Evolutionary conservation across 1,140 invertebrate genomes (phyloP), one percentile per base, ranked within the genome.

Genomic region (Dendroctonus ponderosae): DNA sequence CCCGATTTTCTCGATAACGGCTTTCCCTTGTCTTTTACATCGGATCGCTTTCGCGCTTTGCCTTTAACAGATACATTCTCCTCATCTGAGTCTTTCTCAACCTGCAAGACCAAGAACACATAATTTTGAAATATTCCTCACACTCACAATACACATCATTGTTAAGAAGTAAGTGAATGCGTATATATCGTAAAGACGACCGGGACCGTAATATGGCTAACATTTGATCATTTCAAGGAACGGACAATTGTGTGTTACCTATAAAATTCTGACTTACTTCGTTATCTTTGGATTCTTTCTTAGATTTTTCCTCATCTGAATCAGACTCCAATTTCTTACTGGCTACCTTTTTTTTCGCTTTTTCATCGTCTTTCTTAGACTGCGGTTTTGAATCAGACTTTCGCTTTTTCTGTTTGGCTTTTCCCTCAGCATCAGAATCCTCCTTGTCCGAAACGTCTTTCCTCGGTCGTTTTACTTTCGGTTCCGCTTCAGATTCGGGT

Each of bases 1-100:
- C 95, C 95, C 42, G 82, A 69, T 84, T 86, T 42, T 56, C 79
- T 81, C 61, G 0, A 50, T 43, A 54, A 70, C n/a, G 43, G 50
- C 48, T 71, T 68, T 52, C 63, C 39, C 38, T 67, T 74, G 39
- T 68, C 66, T 54, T 67, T 60, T 9, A 62, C 39, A 8, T 69
- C 68, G 46, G 57, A 26, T 43, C 71, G 72, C 12, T 57, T 62
- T 58, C 71, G 75, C 64, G 70, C 71, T 54, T 74, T 71, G 37
- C 59, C 50, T 67, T 69, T 66, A 12, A 54, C 49, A 11, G 57
- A 43, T 11, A 59, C 64, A 39, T 72, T 66, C 42, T 72, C 69
- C 42, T 68, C 68, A 56, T 71, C 69, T 6, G 66, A 69, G 59
- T 69, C 69, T 41, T 48, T 60, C 6, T 40, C 53, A 12, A 50